These are phyloP conservation scores for Caenorhabditis parvicauda DNA, from an alignment of 2,888 invertebrate genomes.

Conservation along the genomic window DNA sequence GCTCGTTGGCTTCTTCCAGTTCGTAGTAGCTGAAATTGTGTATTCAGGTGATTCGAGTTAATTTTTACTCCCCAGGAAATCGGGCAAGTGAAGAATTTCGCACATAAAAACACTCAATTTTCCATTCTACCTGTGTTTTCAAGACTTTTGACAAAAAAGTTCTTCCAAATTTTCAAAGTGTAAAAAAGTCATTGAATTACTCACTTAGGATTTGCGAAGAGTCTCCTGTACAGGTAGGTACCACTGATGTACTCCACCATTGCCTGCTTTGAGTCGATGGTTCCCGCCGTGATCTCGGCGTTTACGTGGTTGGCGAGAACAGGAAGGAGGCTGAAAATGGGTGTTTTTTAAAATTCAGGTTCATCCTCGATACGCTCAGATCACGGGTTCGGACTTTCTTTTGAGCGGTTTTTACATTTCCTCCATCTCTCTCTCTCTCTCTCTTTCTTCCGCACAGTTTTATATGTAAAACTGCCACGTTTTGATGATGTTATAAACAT, in stretches of 20 bases:
- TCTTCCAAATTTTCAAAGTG: not conserved
- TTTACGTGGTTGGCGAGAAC: slow-evolving; percentile 94
- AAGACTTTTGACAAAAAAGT: not conserved
- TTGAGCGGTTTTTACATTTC: not conserved
- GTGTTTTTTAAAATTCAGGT: slow-evolving; percentile 2
- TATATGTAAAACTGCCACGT: too few species aligned
- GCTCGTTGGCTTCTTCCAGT: slow-evolving; percentile 71
- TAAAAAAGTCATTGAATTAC: not conserved
- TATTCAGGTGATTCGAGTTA: not conserved
- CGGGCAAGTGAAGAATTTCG: not conserved
- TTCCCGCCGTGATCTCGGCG: slow-evolving; percentile 88
- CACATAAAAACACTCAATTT: not conserved
- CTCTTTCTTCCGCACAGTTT: too few species aligned
- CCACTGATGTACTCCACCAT: slow-evolving; percentile 95
- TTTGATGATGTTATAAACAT: too few species aligned
- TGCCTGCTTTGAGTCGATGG: slow-evolving; percentile 72
- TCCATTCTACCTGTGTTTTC: not conserved
- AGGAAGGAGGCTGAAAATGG: slow-evolving; percentile 73
- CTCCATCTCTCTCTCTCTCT: not conserved
- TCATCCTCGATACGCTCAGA: too few species aligned
- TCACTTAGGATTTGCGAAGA: slow-evolving; percentile 80
- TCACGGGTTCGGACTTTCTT: not conserved
- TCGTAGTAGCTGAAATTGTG: slow-evolving; percentile 74
- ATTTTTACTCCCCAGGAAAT: not conserved
- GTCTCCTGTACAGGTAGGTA: slow-evolving; percentile 92